Conservation (phyloP, 1,140 invertebrate species). For the Neuroterus valhalla region DNA sequence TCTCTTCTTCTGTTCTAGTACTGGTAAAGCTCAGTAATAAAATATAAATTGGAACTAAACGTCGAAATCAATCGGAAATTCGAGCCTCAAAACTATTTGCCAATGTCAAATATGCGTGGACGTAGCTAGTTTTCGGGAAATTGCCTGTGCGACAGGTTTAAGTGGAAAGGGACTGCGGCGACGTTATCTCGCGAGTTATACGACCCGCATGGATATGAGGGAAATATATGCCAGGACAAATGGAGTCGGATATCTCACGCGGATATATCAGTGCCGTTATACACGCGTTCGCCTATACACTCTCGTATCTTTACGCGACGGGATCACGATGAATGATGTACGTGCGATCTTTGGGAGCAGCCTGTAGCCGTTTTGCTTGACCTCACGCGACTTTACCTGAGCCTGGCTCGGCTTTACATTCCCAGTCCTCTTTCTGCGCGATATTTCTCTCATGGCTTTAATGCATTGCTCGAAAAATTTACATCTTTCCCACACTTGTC, state of each 20-base stretch:
- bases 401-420: too few relatives aligned
- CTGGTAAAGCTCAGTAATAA: too few relatives aligned
- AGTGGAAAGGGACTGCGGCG: slow-evolving; percentile 27
- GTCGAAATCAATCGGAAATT: too few relatives aligned
- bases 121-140: slow-evolving; percentile 3
- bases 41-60: too few relatives aligned
- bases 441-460: too few relatives aligned
- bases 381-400: too few relatives aligned
- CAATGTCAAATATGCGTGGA: neutral
- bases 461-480: too few relatives aligned
- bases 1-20: too few relatives aligned
- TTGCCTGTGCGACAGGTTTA: slow-evolving; percentile 11
- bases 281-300: slow-evolving; percentile 29
- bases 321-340: slow-evolving; percentile 6
- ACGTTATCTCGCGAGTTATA: slow-evolving; percentile 52
- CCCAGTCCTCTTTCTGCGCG: too few relatives aligned
- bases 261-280: slow-evolving; percentile 40
- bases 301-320: neutral
- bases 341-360: neutral
- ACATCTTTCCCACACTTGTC: too few relatives aligned
- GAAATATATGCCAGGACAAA: slow-evolving; percentile 52
- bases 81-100: neutral
- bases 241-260: slow-evolving; percentile 52
- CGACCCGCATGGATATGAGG: slow-evolving; percentile 52
- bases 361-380: neutral